These are phyloP conservation scores for Leucoptera coffeella DNA, from an alignment of 2,888 invertebrate species.

Conservation along the genomic window DNA sequence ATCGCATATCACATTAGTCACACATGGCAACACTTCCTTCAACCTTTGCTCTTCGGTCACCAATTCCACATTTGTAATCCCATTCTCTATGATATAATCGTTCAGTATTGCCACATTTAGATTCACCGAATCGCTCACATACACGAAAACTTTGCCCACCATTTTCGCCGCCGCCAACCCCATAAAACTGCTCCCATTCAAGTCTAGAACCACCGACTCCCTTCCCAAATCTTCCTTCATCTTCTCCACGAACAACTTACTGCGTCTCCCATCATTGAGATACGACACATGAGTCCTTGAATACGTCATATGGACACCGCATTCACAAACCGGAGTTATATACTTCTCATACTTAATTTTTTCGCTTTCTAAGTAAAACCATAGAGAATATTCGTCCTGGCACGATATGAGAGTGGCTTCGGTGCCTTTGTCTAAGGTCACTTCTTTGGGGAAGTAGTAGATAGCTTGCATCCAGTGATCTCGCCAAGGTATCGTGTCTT, in stretches of 20 bases:
- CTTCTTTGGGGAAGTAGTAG: conserved; percentile 73
- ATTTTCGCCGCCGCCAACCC: conserved; percentile 68
- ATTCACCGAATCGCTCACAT: conserved; percentile 61
- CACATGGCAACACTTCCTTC: conserved; percentile 24
- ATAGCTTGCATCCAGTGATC: conserved; percentile 99
- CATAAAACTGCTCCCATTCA: conserved; percentile 77
- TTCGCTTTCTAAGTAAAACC: conserved; percentile 68
- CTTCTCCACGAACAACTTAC: conserved; percentile 57
- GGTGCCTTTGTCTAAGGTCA: conserved; percentile 47
- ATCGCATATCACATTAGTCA: conserved; percentile 74
- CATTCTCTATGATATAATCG: conserved; percentile 60
- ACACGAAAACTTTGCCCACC: conserved; percentile 69
- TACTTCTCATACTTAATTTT: conserved; percentile 15
- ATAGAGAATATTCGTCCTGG: conserved; percentile 91
- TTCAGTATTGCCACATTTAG: conserved; percentile 58
- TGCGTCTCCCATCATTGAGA: conserved; percentile 68
- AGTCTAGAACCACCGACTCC: conserved; percentile 61
- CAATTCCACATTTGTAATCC: conserved; percentile 56
- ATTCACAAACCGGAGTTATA: conserved; percentile 65
- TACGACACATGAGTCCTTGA: conserved; percentile 81
- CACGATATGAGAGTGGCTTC: conserved; percentile 62
- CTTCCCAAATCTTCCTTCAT: conserved; percentile 54
- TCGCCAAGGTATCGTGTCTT: conserved; percentile 77
- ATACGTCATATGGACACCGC: conserved; percentile 72
- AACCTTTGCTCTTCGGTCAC: conserved; percentile 46